Base-by-base conservation (phyloP, 2,888 invertebrate species). In the Caenorhabditis panamensis region DNA sequence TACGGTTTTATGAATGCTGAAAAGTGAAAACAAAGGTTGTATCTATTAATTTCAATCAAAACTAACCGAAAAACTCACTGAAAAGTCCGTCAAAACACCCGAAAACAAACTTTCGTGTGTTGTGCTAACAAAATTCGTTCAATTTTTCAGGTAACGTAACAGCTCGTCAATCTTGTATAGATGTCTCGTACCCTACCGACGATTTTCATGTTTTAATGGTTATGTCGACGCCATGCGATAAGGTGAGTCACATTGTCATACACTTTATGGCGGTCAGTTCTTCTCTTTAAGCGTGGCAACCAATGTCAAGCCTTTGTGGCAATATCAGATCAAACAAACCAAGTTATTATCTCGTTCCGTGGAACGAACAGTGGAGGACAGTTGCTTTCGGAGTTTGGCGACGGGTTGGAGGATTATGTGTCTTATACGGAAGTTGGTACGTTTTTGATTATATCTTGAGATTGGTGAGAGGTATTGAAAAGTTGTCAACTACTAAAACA, bases 211-310 rank as follows among this genome's bases (percentile, higher is more conserved):
- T 79, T 44, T 61, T 77, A 59, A 79, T 81, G 77, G 79, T 81
- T 31, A 79, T 84, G 77, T 79, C 84, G 31, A 67, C 82, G 58
- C 79, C 84, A n/a, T 84, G 84, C 54, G 84, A 84, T 81, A 82
- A 82, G 82, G 84, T 83, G 62, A 62, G 59, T 62, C 56, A 61
- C 20, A 31, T 44, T 51, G 20, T 64, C 53, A 36, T 22, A 64
- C 64, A 53, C 9, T 44, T 20, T 63, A 13, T 51, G 28, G 31
- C 63, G 6, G n/a, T n/a, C n/a, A n/a, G 47, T n/a, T 47, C 18
- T 20, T 47, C 22, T 41, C 24, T 79, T 84, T 58, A 28, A 84
- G 84, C 66, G 68, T 44, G 73, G 82, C 20, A 84, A 84, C 28
- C 78, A 80, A 18, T 84, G 84, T 49, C 84, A 84, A 58, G 84